Evolutionary conservation across 30 jellyfish, hydroid and myxozoan species (phyloP), one percentile per base, ranked within the genome.

Genomic region (Catostylus mosaicus): DNA sequence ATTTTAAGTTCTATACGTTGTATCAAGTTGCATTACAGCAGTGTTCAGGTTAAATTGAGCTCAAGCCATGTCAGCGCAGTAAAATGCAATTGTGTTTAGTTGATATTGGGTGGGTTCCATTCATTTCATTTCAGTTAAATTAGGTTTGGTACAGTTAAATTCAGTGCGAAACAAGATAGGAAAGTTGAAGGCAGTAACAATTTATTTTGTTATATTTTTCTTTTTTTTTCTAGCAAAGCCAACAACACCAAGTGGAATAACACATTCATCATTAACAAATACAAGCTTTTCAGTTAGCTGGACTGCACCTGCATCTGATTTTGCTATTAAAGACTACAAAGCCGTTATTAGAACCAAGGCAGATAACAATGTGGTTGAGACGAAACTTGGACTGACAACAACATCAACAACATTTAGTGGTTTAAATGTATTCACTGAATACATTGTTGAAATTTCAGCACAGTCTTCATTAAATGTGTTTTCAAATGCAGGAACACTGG

Each of bases 371-470:
- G 57, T 32, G 29, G 34, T 27, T 32, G 34, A 34, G 4, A 33
- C 56, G 32, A 29, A 8, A 26, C 24, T 27, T 24, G 32, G 14
- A 2, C 18, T 57, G 11, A 3, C 73, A 31, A 30, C 50, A 26
- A 67, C 79, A 67, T 50, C 73, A 67, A 70, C 67, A n/a, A 5
- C 78, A 16, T 67, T 81, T 47, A 47, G 35, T 46, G 70, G 78
- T 33, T 43, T 81, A 18, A 52, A 50, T 67, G 79, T 29, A n/a
- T 81, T 27, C 65, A 81, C 91, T 38, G 85, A 67, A 34, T 81
- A 81, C 51, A 81, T 81, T 22, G 77, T 67, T 3, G 73, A 62
- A 34, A 30, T 81, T 11, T 47, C 91, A 27, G 84, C 84, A n/a
- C 57, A 57, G 3, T 43, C 54, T 6, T 14, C 14, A 22, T 30